A percentile compares a stretch with the other conserved stretches of the same genome.
Conservation (phyloP, 2,797 vertebrate genomes). For the Periophthalmus magnuspinnatus region DNA sequence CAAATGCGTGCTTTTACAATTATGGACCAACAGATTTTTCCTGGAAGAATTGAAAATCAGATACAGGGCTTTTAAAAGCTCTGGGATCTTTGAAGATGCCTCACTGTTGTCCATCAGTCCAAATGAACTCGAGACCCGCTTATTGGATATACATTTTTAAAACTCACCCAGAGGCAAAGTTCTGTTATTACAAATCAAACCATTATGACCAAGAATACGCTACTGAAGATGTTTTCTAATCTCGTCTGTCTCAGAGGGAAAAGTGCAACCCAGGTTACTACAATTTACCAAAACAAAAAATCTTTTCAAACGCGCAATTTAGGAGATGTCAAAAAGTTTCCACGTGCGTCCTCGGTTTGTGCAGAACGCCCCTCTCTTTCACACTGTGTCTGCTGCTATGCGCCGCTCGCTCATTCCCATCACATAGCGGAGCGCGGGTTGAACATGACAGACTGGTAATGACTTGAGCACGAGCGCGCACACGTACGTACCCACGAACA, state of each 20-base stretch:
- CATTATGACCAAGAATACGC: not conserved
- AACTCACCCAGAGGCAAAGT: too few relatives aligned
- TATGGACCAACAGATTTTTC: too few relatives aligned
- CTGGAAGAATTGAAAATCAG: too few relatives aligned
- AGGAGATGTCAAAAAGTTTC: conserved; percentile 22
- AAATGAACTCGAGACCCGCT: too few relatives aligned
- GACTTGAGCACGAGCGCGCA: conserved; percentile 48
- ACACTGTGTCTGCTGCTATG: conserved; percentile 35
- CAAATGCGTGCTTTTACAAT: too few relatives aligned
- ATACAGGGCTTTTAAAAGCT: too few relatives aligned
- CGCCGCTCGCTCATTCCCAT: conserved; percentile 58
- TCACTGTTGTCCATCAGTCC: too few relatives aligned
- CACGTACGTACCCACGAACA: conserved; percentile 27
- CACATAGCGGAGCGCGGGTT: conserved; percentile 50
- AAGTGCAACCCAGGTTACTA: not conserved
- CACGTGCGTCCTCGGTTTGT: conserved; percentile 24
- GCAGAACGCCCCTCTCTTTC: conserved; percentile 36
- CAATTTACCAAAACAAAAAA: not conserved
- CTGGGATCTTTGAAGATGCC: too few relatives aligned
- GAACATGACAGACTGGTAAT: conserved; percentile 75
- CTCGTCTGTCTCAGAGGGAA: not conserved
- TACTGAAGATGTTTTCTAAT: not conserved
- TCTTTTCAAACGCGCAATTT: conserved; percentile 2
- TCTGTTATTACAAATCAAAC: not conserved
- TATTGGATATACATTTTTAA: too few relatives aligned